These are phyloP conservation scores for Caenorhabditis sinica DNA, from an alignment of 2,888 invertebrate species.

Conservation along the genomic window DNA sequence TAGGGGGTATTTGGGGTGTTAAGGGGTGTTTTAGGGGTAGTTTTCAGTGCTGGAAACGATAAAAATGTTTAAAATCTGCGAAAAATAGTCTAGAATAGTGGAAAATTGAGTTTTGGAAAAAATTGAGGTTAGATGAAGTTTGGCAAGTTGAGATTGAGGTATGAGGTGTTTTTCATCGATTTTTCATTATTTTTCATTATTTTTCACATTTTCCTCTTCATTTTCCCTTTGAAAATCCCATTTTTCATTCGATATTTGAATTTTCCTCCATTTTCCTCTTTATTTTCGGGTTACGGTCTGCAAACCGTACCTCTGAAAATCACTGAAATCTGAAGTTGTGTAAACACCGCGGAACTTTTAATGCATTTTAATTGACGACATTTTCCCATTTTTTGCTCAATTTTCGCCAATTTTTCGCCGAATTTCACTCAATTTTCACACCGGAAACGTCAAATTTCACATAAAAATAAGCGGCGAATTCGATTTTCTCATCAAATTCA, in stretches of 20 bases:
- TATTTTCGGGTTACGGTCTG: neutral
- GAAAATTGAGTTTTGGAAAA: neutral
- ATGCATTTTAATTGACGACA: constrained; percentile 18
- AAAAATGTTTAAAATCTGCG: neutral
- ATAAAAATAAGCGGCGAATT: too few relatives aligned
- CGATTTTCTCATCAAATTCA: constrained; percentile 37
- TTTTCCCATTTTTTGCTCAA: neutral
- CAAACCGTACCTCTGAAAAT: neutral
- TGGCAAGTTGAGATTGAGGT: neutral
- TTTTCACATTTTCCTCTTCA: neutral
- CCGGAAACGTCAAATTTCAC: constrained; percentile 1
- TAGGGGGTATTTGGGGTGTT: neutral
- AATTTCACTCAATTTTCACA: constrained; percentile 18
- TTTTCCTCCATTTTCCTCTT: neutral
- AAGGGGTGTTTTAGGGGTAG: neutral
- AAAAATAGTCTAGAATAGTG: neutral
- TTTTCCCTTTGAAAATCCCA: too few relatives aligned
- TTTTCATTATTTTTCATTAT: neutral
- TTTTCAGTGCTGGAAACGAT: neutral
- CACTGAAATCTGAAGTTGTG: neutral
- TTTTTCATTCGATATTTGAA: neutral
- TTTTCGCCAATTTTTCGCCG: neutral
- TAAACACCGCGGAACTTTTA: constrained; percentile 20
- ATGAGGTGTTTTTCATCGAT: neutral
- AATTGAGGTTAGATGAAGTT: neutral